Conservation (phyloP, 2,888 invertebrate species). For the Euclidia mi region DNA sequence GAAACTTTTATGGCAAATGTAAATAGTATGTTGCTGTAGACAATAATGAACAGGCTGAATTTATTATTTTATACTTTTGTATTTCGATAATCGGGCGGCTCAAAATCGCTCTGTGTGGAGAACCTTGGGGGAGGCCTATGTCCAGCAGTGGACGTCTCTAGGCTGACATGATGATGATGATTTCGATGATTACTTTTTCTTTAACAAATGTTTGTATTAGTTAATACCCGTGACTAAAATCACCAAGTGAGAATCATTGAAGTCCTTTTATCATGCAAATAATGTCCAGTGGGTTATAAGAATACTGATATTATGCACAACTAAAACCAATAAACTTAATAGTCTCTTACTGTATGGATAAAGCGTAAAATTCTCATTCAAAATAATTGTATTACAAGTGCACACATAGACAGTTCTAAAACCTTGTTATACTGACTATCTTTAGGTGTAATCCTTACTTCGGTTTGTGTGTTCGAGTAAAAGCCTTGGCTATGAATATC, state of each 20-base stretch:
- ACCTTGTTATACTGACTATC: neutral
- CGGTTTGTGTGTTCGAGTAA: constrained; percentile 13
- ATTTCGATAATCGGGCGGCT: too few species aligned
- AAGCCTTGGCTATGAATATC: constrained; percentile 27
- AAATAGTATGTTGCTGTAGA: constrained; percentile 37
- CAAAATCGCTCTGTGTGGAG: neutral
- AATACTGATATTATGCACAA: too few species aligned
- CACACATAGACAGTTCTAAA: neutral
- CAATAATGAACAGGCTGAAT: constrained; percentile 30
- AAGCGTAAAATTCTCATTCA: too few species aligned
- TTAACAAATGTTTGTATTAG: neutral
- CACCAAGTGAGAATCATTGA: too few species aligned
- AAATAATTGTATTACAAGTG: too few species aligned
- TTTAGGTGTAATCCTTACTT: constrained; percentile 11
- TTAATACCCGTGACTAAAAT: neutral
- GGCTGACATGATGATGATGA: too few species aligned
- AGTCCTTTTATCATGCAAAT: too few species aligned
- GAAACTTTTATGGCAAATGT: constrained; percentile 30
- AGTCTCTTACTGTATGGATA: too few species aligned
- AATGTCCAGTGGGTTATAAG: too few species aligned
- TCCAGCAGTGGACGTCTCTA: too few species aligned
- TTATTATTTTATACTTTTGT: too few species aligned
- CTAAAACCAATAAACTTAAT: too few species aligned
- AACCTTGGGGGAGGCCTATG: neutral
- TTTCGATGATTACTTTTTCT: neutral